Base-by-base conservation (phyloP, 2,797 vertebrate genomes). In the Pantherophis alleghaniensis region DNA sequence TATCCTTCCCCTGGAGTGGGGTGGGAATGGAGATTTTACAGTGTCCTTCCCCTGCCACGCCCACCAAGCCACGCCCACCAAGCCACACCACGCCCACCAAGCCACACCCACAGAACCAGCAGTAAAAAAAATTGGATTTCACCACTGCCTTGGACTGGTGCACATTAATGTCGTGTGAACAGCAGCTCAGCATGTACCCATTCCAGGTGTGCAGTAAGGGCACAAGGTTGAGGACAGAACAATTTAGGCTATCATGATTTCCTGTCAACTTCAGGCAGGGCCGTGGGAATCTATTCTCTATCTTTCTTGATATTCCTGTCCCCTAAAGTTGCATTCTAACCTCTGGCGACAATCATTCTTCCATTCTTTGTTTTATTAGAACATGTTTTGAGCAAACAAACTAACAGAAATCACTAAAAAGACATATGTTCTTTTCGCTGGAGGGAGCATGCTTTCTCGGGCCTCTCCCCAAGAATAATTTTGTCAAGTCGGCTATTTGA, bases 401-500 rank as follows among this genome's bases (percentile, higher is more conserved):
- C 74, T 37, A 42, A 47, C 20, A 47, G 37, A 83, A 83, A 47
- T 83, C 37, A 83, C 18, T 22, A 47, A 87, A 63, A 55, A 51
- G 56, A 90, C 5, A 10, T 11, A 28, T 79, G 61, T 86, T 90
- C 60, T 88, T 26, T 83, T 89, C 92, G 37, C 88, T 90, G 91
- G 56, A 59, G 69, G 89, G 51, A 47, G 4, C 1, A 0, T 0
- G 10, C 47, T 42, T 89, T 61, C 92, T 55, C 14, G 18, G 61
- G 55, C 24, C 59, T 42, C 47, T 18, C 55, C 89, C 10, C 87
- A 60, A 91, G 47, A 87, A 32, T 86, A 86, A 60, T 94, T 93
- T 93, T 86, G 90, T 89, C 56, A 90, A 86, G 59, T 66, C 92
- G 91, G 74, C 83, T 60, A 22, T 92, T 92, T 91, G 91, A 91